Evolutionary conservation across 1,140 invertebrate species (phyloP).

Genomic region (Pseudomyrmex sp.): DNA sequence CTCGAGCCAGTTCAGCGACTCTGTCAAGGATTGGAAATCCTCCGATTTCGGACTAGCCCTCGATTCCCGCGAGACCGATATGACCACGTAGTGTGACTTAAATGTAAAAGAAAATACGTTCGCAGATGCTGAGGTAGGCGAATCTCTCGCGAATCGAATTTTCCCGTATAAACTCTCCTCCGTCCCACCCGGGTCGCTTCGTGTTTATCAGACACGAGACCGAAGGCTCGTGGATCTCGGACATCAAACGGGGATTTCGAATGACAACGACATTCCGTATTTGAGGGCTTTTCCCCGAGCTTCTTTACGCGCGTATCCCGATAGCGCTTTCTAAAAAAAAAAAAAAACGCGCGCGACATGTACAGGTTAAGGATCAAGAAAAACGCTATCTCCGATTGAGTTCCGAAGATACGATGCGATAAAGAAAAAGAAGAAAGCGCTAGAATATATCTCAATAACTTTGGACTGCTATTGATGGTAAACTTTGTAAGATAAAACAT

Average conservation of each 20-base stretch:
- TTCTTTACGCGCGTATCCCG: constrained; percentile 20
- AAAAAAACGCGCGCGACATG: background rate
- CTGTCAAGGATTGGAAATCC: constrained; percentile 51
- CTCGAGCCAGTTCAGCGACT: constrained; percentile 21
- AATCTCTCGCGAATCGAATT: background rate
- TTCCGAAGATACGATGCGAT: background rate
- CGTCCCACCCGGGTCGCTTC: constrained; percentile 24
- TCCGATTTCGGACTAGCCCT: background rate
- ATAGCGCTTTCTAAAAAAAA: background rate
- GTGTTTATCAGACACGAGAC: constrained; percentile 27
- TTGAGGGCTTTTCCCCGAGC: background rate
- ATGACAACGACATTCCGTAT: constrained; percentile 32
- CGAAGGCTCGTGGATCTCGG: constrained; percentile 6
- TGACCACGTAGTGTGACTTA: constrained; percentile 47
- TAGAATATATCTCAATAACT: background rate
- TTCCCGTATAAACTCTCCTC: constrained; percentile 14
- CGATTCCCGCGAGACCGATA: constrained; percentile 52
- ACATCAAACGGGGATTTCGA: constrained; percentile 40
- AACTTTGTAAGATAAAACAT: background rate
- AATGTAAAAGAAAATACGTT: constrained; percentile 50
- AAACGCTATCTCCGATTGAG: background rate
- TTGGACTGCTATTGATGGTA: background rate
- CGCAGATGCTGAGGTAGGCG: constrained; percentile 43
- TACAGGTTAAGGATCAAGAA: background rate
- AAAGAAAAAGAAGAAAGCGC: background rate